A percentile compares a stretch with the other conserved stretches of the same genome.
phyloP scores from a whole-genome alignment of 2,113 vertebrate species.

The Philantomba maxwellii region DNA sequence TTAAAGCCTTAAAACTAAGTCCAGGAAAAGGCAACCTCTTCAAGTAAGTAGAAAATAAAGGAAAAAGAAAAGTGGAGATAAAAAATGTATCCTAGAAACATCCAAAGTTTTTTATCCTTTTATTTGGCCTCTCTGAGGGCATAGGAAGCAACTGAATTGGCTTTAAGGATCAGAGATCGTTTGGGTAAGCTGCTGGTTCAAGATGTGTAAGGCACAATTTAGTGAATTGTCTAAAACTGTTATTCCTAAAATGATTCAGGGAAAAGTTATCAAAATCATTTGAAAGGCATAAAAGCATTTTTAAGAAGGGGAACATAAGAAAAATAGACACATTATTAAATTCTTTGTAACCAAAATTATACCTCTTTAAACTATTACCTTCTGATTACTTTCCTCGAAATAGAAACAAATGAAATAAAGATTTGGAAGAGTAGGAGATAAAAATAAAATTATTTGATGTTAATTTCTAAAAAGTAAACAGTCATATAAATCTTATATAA shows the following conservation, averaged over 20 bases:
- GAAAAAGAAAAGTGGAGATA: neutral
- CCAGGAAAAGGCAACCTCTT: neutral
- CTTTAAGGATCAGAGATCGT: neutral
- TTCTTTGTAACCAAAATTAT: neutral
- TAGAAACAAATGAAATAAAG: neutral
- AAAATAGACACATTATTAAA: neutral
- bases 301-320: neutral
- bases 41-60: neutral
- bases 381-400: neutral
- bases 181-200: neutral
- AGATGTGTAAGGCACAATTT: neutral
- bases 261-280: neutral
- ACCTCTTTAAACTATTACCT: neutral
- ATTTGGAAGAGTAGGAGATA: neutral
- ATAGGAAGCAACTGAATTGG: neutral
- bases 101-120: neutral
- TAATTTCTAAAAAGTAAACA: neutral
- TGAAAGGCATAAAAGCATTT: neutral
- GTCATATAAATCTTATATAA: neutral
- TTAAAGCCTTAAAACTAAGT: neutral
- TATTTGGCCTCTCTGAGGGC: neutral
- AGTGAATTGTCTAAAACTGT: neutral
- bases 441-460: neutral
- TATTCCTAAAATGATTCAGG: neutral
- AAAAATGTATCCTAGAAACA: neutral